These are phyloP conservation scores for Leptinotarsa peninsularis DNA, from an alignment of 2,888 invertebrate species.

Conservation along the genomic window DNA sequence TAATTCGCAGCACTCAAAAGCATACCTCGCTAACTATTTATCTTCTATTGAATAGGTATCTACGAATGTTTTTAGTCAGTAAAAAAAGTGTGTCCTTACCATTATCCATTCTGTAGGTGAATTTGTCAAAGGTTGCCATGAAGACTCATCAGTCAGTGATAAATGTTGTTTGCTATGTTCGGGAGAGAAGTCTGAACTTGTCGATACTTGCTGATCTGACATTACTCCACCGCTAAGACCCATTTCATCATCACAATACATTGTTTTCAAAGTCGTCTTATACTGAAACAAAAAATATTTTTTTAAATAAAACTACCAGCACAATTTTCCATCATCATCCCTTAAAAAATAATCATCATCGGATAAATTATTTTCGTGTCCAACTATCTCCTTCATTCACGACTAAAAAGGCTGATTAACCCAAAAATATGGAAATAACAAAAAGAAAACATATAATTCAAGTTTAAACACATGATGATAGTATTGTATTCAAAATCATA, in stretches of 20 bases:
- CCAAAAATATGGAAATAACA: no score
- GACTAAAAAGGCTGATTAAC: no score
- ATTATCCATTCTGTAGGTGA: constrained; percentile 78
- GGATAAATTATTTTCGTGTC: no score
- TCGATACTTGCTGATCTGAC: constrained; percentile 74
- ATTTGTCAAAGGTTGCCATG: constrained; percentile 77
- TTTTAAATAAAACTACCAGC: not conserved
- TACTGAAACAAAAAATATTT: constrained; percentile 28
- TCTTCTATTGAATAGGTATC: constrained; percentile 4
- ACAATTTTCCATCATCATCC: not conserved
- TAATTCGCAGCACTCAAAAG: no score
- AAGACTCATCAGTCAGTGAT: constrained; percentile 66
- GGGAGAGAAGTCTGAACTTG: constrained; percentile 70
- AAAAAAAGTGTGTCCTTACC: constrained; percentile 63
- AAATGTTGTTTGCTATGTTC: constrained; percentile 66
- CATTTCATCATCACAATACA: constrained; percentile 76
- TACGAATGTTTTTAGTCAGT: not conserved
- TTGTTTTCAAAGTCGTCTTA: constrained; percentile 35
- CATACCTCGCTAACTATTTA: no score
- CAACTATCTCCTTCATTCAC: no score
- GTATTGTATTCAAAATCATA: no score
- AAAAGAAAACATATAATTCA: no score
- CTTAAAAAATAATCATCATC: no score
- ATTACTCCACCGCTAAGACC: constrained; percentile 76
- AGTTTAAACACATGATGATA: no score